Conservation (phyloP, 2,888 invertebrate genomes). For the Psococerastis gibbosa region DNA sequence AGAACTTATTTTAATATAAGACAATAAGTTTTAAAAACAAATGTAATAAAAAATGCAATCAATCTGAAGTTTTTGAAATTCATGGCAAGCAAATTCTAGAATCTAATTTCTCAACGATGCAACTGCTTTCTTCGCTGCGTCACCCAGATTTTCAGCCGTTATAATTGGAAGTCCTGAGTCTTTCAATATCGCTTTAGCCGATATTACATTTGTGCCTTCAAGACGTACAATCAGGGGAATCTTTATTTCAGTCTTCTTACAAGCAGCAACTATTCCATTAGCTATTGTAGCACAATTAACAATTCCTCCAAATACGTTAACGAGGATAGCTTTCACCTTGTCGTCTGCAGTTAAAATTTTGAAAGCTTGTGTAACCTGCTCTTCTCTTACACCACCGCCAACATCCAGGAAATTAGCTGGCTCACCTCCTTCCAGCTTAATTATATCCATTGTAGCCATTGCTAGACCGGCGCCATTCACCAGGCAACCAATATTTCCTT, state of each 20-base stretch:
- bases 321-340: slow-evolving; percentile 83
- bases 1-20: no score
- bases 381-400: slow-evolving; percentile 87
- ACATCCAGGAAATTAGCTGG: slow-evolving; percentile 98
- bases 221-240: slow-evolving; percentile 85
- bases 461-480: slow-evolving; percentile 99
- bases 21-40: no score
- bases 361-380: slow-evolving; percentile 86
- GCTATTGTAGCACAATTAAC: slow-evolving; percentile 97
- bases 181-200: slow-evolving; percentile 63
- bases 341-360: slow-evolving; percentile 70
- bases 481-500: slow-evolving; percentile 88
- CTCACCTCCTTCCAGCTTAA: slow-evolving; percentile 84
- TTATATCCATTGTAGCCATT: slow-evolving; percentile 99
- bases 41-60: slow-evolving; percentile 1
- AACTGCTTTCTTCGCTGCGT: slow-evolving; percentile 82
- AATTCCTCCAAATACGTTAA: slow-evolving; percentile 98
- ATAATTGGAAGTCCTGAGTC: slow-evolving; percentile 69
- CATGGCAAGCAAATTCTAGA: no score
- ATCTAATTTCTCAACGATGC: slow-evolving; percentile 3
- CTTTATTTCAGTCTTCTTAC: slow-evolving; percentile 53
- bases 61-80: no score
- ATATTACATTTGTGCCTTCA: slow-evolving; percentile 79
- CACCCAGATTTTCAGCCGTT: slow-evolving; percentile 71
- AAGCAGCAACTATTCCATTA: slow-evolving; percentile 81